These are phyloP conservation scores for Heliocidaris erythrogramma DNA, from an alignment of 35 echinoderm and acorn worm species.

Conservation along the genomic window DNA sequence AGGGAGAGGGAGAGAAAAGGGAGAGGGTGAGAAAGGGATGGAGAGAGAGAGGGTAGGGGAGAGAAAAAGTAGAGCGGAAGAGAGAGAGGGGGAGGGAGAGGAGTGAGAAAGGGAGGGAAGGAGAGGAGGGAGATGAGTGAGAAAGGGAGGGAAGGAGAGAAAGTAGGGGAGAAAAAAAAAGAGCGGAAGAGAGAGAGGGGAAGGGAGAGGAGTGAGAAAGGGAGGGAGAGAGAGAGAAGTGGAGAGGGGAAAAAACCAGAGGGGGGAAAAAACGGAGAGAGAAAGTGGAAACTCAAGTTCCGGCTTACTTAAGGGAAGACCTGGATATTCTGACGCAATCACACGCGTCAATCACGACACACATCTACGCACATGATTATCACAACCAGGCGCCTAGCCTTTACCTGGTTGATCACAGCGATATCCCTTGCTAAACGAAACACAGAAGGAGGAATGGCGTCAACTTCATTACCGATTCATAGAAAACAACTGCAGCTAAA, in stretches of 20 bases:
- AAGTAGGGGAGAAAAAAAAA: too few relatives aligned
- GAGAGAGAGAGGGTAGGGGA: too few relatives aligned
- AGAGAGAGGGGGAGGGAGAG: too few relatives aligned
- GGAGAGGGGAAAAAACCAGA: too few relatives aligned
- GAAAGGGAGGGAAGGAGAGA: too few relatives aligned
- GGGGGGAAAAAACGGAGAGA: not conserved
- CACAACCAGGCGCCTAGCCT: not conserved
- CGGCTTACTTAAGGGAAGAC: not conserved
- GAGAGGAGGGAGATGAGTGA: too few relatives aligned
- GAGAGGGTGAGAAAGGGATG: too few relatives aligned
- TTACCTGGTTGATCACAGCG: not conserved
- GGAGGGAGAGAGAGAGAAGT: not conserved
- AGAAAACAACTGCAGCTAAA: conserved; percentile 2
- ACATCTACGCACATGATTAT: not conserved
- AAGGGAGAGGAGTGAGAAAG: too few relatives aligned
- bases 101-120: too few relatives aligned
- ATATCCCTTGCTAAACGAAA: not conserved
- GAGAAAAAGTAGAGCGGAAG: too few relatives aligned
- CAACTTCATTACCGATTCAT: conserved; percentile 11
- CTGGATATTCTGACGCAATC: conserved; percentile 8
- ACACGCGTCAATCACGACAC: not conserved
- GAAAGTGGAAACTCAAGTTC: not conserved
- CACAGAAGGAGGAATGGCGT: not conserved
- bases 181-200: too few relatives aligned
- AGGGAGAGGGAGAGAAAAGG: too few relatives aligned